These are phyloP conservation scores for Coleophora flavipennella DNA, from an alignment of 2,888 invertebrate genomes.

Conservation along the genomic window DNA sequence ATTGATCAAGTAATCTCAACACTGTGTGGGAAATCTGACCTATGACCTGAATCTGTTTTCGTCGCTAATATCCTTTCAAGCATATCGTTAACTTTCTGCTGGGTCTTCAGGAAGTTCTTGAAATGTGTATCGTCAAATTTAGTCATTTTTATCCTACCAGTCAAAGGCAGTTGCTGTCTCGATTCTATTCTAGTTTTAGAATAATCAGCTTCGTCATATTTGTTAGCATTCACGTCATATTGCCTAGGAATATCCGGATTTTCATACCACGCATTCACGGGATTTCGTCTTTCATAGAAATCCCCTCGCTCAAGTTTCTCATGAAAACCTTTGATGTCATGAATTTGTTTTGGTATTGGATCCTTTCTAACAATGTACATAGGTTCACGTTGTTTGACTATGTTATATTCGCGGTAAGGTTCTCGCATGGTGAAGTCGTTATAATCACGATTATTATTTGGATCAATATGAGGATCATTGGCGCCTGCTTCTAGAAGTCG, in stretches of 20 bases:
- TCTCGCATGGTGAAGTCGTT: no score
- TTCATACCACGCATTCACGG: not conserved
- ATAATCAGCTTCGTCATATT: slow-evolving; percentile 17
- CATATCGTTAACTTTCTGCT: slow-evolving; percentile 58
- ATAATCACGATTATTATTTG: no score
- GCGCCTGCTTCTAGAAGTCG: no score
- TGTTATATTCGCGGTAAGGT: no score
- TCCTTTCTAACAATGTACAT: no score
- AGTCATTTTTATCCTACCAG: slow-evolving; percentile 22
- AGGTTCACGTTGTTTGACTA: no score
- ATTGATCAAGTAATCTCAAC: slow-evolving; percentile 26
- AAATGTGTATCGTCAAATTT: slow-evolving; percentile 44
- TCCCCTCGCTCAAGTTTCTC: slow-evolving; percentile 33
- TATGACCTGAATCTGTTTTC: slow-evolving; percentile 24
- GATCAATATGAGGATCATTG: no score
- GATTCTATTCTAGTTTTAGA: slow-evolving; percentile 18
- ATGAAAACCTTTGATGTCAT: slow-evolving; percentile 26
- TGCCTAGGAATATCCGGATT: no score
- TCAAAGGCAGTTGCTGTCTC: slow-evolving; percentile 39
- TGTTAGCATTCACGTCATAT: not conserved
- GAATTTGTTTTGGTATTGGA: no score
- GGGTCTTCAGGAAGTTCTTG: slow-evolving; percentile 46
- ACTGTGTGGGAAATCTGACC: slow-evolving; percentile 19
- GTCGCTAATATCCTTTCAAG: slow-evolving; percentile 43
- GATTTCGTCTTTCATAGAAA: slow-evolving; percentile 13